A percentile compares a stretch with the other conserved stretches of the same genome.
Evolutionary conservation across 1,140 invertebrate species (phyloP).

Genomic region (Drosophila ercepeae): DNA sequence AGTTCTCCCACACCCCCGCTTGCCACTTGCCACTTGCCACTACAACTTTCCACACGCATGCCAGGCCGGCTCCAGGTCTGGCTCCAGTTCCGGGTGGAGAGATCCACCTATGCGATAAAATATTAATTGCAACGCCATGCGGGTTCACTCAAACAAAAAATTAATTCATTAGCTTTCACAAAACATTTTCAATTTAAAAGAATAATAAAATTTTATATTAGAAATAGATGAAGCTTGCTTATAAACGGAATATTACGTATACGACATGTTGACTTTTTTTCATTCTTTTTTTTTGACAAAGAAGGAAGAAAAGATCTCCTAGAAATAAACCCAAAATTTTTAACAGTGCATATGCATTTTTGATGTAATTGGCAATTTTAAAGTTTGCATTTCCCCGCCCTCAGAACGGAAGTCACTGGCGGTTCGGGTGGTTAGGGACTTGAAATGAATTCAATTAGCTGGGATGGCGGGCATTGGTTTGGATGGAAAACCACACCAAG

Average conservation of each 20-base stretch:
- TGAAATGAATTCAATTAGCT: conserved; percentile 71
- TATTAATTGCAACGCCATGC: conserved; percentile 77
- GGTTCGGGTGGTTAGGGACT: conserved; percentile 28
- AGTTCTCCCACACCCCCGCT: conserved; percentile 38
- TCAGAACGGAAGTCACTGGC: conserved; percentile 56
- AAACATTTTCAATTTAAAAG: background rate
- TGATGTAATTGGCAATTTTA: conserved; percentile 81
- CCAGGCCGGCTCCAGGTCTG: conserved; percentile 23
- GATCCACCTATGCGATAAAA: conserved; percentile 68
- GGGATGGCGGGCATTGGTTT: background rate
- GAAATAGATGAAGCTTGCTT: background rate
- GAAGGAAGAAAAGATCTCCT: too few species aligned
- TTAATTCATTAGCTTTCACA: background rate
- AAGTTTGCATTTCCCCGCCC: conserved; percentile 63
- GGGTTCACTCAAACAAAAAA: conserved; percentile 14
- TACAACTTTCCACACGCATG: conserved; percentile 68
- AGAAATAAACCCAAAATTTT: background rate
- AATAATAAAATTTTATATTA: background rate
- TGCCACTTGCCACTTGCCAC: conserved; percentile 8
- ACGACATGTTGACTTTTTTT: background rate
- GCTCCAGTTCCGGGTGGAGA: background rate
- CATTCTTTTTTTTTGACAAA: too few species aligned
- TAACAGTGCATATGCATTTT: conserved; percentile 65
- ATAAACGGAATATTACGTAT: background rate
- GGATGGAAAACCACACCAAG: background rate